Evolutionary conservation across 2,113 vertebrate genomes (phyloP).

Genomic region (Melanerpes aurifrons): DNA sequence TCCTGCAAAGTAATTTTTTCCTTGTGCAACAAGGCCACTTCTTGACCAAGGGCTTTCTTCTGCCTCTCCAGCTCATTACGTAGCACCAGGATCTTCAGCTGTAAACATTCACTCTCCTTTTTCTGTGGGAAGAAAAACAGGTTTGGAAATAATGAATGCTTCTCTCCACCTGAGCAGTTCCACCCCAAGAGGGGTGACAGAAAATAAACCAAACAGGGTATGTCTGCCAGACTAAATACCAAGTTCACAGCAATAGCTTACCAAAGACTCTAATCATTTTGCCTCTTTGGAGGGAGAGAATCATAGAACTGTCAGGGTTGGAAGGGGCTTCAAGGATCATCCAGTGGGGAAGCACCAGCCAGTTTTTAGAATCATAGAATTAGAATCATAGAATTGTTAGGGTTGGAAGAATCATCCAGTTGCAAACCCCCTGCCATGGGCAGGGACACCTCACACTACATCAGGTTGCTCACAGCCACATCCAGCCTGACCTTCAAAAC

Average conservation of each 20-base stretch:
- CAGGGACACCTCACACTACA: too few species aligned
- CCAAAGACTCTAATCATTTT: neutral
- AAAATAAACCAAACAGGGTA: neutral
- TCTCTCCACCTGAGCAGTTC: neutral
- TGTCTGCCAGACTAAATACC: neutral
- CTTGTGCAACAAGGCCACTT: constrained; percentile 87
- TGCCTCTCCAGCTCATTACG: constrained; percentile 92
- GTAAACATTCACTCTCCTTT: constrained; percentile 94
- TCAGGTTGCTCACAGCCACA: too few species aligned
- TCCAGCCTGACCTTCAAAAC: too few species aligned
- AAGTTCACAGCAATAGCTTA: neutral
- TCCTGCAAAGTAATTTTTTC: constrained; percentile 82
- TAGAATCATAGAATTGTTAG: neutral
- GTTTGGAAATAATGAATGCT: neutral
- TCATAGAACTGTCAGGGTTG: too few species aligned
- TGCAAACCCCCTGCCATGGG: too few species aligned
- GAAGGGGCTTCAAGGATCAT: too few species aligned
- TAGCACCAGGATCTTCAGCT: constrained; percentile 91
- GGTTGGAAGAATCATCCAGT: too few species aligned
- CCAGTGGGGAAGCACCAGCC: too few species aligned
- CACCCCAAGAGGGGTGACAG: neutral
- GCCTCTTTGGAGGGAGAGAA: neutral
- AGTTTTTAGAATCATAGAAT: too few species aligned
- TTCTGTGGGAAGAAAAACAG: constrained; percentile 77
- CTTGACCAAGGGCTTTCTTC: constrained; percentile 87